Evolutionary conservation across 2,888 invertebrate species (phyloP).

Genomic region (Agrilus cyanescens): DNA sequence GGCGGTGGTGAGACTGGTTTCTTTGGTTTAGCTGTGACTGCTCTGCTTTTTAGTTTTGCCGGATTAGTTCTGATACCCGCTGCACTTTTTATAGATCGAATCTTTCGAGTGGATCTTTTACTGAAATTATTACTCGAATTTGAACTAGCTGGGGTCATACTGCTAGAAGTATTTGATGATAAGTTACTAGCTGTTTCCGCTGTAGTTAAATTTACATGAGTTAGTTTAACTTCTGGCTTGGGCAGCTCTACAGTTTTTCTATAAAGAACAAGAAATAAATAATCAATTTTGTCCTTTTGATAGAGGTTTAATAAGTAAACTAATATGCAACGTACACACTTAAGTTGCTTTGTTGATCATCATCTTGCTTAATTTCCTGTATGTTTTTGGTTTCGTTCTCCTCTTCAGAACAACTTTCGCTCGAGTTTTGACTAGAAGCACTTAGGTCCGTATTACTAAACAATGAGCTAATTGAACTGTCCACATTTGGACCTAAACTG

Average conservation of each 20-base stretch:
- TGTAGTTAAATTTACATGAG: slow-evolving; percentile 5
- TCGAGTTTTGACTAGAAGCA: slow-evolving; percentile 9
- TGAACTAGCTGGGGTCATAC: slow-evolving; percentile 13
- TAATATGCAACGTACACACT: background rate
- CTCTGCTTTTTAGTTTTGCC: slow-evolving; percentile 44
- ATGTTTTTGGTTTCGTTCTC: slow-evolving; percentile 6
- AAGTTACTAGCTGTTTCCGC: slow-evolving; percentile 21
- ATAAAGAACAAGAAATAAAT: background rate
- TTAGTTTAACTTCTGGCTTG: slow-evolving; percentile 11
- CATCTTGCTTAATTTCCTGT: background rate
- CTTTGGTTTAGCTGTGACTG: slow-evolving; percentile 24
- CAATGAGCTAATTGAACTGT: slow-evolving; percentile 40
- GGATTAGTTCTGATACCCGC: slow-evolving; percentile 38
- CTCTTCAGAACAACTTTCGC: slow-evolving; percentile 26
- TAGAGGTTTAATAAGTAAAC: no score
- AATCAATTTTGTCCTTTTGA: no score
- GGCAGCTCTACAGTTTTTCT: slow-evolving; percentile 1
- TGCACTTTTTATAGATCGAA: slow-evolving; percentile 40
- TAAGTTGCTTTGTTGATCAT: slow-evolving; percentile 3
- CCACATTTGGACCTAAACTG: slow-evolving; percentile 58
- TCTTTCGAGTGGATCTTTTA: slow-evolving; percentile 2
- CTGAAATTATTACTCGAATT: slow-evolving; percentile 15
- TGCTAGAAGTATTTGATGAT: slow-evolving; percentile 18
- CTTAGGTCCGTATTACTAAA: slow-evolving; percentile 21
- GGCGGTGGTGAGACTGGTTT: slow-evolving; percentile 38